Percentiles rank a stretch among this genome's conserved stretches.
These are phyloP conservation scores for Oryzias melastigma DNA, from an alignment of 2,113 vertebrate species.

Conservation along the genomic window DNA sequence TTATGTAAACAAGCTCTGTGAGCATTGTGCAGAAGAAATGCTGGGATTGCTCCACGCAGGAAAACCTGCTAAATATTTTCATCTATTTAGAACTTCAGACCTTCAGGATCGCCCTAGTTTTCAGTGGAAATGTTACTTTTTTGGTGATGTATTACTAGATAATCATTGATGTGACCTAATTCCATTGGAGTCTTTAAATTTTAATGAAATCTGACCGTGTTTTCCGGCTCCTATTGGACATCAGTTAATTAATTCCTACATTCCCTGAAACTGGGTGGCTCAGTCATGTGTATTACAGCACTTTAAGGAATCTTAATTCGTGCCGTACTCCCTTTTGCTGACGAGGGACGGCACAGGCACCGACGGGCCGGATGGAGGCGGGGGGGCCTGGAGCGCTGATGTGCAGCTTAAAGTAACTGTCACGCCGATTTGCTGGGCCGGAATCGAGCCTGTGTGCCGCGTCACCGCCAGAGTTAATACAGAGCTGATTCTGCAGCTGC, in stretches of 20 bases:
- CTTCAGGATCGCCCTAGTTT: too few relatives aligned
- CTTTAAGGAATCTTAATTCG: conserved; percentile 50
- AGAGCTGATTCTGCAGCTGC: conserved; percentile 43
- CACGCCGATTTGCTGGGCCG: conserved; percentile 54
- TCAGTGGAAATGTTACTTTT: too few relatives aligned
- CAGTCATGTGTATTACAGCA: conserved; percentile 25
- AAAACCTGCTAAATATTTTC: too few relatives aligned
- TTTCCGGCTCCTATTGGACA: conserved; percentile 22
- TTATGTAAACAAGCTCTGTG: too few relatives aligned
- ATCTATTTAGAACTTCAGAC: too few relatives aligned
- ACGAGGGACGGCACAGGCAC: conserved; percentile 23
- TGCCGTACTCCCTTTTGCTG: conserved; percentile 24
- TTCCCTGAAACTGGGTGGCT: conserved; percentile 26
- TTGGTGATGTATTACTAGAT: neutral
- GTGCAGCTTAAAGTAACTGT: conserved; percentile 56
- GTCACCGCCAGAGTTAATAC: conserved; percentile 55
- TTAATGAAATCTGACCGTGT: conserved; percentile 24
- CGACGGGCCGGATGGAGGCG: conserved; percentile 22
- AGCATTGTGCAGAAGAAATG: too few relatives aligned
- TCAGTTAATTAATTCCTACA: conserved; percentile 23
- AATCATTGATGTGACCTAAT: conserved; percentile 4
- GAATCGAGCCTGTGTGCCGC: conserved; percentile 45
- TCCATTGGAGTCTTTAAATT: conserved; percentile 13
- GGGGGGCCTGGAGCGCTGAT: conserved; percentile 31
- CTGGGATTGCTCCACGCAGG: too few relatives aligned